These are phyloP conservation scores for Tichodroma muraria DNA, from an alignment of 2,113 vertebrate genomes.

Conservation along the genomic window DNA sequence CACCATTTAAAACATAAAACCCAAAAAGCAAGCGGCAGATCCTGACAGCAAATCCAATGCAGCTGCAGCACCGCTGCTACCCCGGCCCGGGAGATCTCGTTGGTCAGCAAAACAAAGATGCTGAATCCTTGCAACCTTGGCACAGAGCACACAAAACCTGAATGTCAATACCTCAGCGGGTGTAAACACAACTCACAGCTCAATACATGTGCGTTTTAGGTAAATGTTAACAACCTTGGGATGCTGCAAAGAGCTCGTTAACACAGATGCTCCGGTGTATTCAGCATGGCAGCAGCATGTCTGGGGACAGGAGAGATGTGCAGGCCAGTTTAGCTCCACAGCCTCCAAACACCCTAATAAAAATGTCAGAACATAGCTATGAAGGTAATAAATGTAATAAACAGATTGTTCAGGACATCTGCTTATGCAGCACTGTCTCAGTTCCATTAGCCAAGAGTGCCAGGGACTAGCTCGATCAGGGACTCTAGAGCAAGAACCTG, in stretches of 20 bases:
- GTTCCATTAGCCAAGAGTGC: not conserved
- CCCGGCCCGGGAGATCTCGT: not conserved
- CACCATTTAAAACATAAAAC: not conserved
- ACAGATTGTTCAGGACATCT: not conserved
- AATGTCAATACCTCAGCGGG: not conserved
- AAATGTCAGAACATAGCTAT: not conserved
- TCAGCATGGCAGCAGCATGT: not conserved
- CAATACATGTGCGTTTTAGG: not conserved
- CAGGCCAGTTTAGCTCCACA: not conserved
- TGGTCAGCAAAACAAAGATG: slow-evolving; percentile 46
- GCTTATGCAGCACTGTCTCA: not conserved
- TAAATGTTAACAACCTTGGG: not conserved
- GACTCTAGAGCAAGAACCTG: not conserved
- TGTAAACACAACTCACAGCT: not conserved
- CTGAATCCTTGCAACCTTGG: slow-evolving; percentile 31
- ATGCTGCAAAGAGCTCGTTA: not conserved
- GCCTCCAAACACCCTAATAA: not conserved
- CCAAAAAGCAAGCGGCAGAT: not conserved
- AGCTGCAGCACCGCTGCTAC: not conserved
- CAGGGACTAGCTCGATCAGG: not conserved
- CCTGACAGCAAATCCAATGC: not conserved
- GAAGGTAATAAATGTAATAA: slow-evolving; percentile 6
- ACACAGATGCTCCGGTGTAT: not conserved
- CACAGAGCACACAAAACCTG: not conserved
- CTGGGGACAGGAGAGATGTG: not conserved